These are phyloP conservation scores for Lasioglossum figueresi DNA, from an alignment of 2,888 invertebrate genomes.

Conservation along the genomic window DNA sequence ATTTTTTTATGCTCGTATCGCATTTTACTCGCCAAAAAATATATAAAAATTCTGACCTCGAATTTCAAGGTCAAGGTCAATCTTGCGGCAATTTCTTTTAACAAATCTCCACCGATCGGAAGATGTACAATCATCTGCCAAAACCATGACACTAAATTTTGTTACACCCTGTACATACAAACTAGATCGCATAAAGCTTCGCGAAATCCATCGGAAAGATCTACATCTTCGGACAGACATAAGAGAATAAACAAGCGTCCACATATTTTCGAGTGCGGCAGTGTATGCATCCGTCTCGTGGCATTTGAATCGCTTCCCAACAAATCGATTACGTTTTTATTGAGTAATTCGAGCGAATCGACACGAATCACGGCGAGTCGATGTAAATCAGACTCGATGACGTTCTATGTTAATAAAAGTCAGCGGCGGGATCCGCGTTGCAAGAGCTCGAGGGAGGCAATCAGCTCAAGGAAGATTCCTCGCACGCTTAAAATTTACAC, in stretches of 20 bases:
- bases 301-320: not conserved
- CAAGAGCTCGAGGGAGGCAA: not conserved
- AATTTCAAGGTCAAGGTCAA: too few species aligned
- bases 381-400: not conserved
- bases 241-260: too few species aligned
- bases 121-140: too few species aligned
- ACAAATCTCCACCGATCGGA: too few species aligned
- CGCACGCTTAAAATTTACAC: constrained; percentile 7
- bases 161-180: too few species aligned
- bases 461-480: constrained; percentile 18
- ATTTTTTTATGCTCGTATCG: too few species aligned
- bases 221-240: not conserved
- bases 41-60: too few species aligned
- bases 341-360: not conserved
- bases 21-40: too few species aligned
- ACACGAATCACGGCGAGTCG: not conserved
- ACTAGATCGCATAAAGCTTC: too few species aligned
- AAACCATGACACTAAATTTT: too few species aligned
- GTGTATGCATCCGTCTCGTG: not conserved
- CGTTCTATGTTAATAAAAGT: not conserved
- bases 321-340: not conserved
- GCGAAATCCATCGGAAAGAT: not conserved
- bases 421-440: not conserved
- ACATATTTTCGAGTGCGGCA: too few species aligned
- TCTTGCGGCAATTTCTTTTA: too few species aligned